These are phyloP conservation scores for Napeogenes inachia DNA, from an alignment of 2,888 invertebrate genomes.

Conservation along the genomic window DNA sequence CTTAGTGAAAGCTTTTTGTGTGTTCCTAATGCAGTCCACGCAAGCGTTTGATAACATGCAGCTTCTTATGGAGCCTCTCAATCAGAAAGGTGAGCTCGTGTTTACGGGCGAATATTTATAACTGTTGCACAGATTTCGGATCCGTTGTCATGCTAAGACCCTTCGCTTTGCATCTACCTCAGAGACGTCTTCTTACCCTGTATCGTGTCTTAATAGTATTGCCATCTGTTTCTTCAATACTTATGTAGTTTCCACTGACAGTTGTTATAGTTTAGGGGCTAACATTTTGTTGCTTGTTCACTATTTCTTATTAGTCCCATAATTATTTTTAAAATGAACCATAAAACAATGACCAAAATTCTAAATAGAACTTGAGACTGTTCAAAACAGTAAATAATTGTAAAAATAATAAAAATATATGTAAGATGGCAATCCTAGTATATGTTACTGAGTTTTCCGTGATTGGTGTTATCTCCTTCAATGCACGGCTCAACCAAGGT, in stretches of 20 bases:
- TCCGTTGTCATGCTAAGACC: constrained; percentile 30
- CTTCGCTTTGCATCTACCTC: constrained; percentile 27
- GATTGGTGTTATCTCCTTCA: constrained; percentile 18
- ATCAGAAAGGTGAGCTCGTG: constrained; percentile 71
- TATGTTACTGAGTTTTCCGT: constrained; percentile 22
- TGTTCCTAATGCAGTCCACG: constrained; percentile 62
- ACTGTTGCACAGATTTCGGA: constrained; percentile 30
- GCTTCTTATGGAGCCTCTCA: constrained; percentile 62
- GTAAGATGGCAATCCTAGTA: constrained; percentile 28
- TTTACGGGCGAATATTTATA: constrained; percentile 28
- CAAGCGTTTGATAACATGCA: constrained; percentile 59
- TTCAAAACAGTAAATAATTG: no score
- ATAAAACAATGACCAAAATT: background rate
- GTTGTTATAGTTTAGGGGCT: constrained; percentile 23
- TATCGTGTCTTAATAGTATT: constrained; percentile 29
- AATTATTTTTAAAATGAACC: background rate
- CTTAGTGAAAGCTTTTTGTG: constrained; percentile 71
- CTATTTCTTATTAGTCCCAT: constrained; percentile 5
- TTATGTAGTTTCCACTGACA: constrained; percentile 1
- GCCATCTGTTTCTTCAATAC: constrained; percentile 27
- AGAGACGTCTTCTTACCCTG: constrained; percentile 26
- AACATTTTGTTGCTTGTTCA: constrained; percentile 23
- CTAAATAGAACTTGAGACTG: no score
- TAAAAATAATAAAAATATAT: background rate
- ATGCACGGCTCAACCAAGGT: constrained; percentile 25